phyloP scores from a whole-genome alignment of 1,140 invertebrate genomes.

The Gryon sp. region DNA sequence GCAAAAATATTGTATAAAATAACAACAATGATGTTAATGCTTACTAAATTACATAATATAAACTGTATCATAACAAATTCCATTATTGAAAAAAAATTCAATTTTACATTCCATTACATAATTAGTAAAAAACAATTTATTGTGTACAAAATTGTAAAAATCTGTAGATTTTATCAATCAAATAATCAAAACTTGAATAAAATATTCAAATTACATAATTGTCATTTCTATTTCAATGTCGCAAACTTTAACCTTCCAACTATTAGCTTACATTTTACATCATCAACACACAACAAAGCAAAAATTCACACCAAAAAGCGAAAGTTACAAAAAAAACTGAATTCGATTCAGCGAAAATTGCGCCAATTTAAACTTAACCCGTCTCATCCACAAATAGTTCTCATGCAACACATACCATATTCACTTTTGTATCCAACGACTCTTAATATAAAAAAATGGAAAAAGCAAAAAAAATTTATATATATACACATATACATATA shows the following conservation, averaged over 20 bases:
- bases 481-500: too few relatives aligned
- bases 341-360: too few relatives aligned
- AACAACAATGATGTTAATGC: neutral
- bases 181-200: neutral
- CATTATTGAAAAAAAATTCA: too few relatives aligned
- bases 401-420: constrained; percentile 3
- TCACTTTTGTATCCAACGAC: constrained; percentile 22
- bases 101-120: too few relatives aligned
- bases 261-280: constrained; percentile 41
- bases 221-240: too few relatives aligned
- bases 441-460: constrained; percentile 10
- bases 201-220: constrained; percentile 8
- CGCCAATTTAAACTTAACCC: too few relatives aligned
- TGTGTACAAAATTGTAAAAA: too few relatives aligned
- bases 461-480: too few relatives aligned
- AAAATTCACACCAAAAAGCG: neutral
- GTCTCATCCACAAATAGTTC: neutral
- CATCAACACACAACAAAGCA: constrained; percentile 21
- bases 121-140: too few relatives aligned
- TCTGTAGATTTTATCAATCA: too few relatives aligned
- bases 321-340: neutral
- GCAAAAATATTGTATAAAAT: constrained; percentile 27
- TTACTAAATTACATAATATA: too few relatives aligned
- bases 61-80: too few relatives aligned
- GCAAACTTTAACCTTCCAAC: constrained; percentile 26